Percentiles rank a stretch among this genome's conserved stretches.
Evolutionary conservation across 2,113 vertebrate species (phyloP).

Genomic region (Carettochelys insculpta): DNA sequence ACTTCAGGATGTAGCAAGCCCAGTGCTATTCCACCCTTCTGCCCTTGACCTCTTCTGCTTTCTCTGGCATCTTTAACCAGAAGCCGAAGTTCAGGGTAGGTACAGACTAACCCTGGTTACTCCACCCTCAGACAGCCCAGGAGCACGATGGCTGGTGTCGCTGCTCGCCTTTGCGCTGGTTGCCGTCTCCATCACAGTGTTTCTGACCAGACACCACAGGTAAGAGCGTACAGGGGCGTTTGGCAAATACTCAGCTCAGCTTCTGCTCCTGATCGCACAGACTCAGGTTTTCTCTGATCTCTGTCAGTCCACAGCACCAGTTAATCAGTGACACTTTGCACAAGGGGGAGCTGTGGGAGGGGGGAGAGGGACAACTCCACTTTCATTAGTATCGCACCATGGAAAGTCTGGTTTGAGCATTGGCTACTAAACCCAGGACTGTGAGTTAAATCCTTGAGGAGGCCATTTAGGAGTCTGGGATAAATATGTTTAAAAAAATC

Average conservation of each 20-base stretch:
- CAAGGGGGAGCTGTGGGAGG: neutral
- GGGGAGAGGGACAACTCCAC: neutral
- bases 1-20: neutral
- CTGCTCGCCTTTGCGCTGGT: neutral
- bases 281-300: neutral
- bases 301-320: neutral
- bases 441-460: too few relatives aligned
- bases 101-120: slow-evolving; percentile 17
- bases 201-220: slow-evolving; percentile 59
- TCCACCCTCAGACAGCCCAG: slow-evolving; percentile 19
- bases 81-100: neutral
- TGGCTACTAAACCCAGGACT: too few relatives aligned
- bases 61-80: neutral
- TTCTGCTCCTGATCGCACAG: neutral
- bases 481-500: too few relatives aligned
- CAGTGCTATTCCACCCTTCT: neutral
- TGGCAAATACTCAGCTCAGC: neutral
- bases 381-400: neutral
- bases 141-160: slow-evolving; percentile 32
- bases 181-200: slow-evolving; percentile 1
- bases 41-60: neutral
- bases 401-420: too few relatives aligned
- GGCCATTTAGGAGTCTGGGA: too few relatives aligned
- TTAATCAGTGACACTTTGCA: neutral
- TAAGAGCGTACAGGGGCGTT: slow-evolving; percentile 31